Percentiles rank a stretch among this genome's conserved stretches.
Conservation (phyloP, 2,113 vertebrate genomes). For the Odocoileus virginianus region DNA sequence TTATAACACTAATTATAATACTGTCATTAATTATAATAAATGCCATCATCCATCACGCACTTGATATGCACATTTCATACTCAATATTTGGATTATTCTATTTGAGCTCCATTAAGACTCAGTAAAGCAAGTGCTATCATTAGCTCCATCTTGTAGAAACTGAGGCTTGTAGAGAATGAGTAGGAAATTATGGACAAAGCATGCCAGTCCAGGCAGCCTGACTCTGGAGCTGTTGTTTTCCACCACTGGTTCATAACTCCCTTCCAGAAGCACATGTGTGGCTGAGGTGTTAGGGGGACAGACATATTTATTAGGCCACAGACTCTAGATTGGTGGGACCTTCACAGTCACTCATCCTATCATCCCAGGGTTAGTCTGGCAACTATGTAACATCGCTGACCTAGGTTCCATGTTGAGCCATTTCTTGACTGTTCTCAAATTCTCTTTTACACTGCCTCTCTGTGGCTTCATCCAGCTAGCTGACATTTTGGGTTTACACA, state of each 20-base stretch:
- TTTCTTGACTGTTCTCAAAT: neutral
- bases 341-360: neutral
- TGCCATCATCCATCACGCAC: neutral
- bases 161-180: neutral
- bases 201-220: neutral
- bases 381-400: neutral
- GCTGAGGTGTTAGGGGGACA: neutral
- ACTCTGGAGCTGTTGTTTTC: neutral
- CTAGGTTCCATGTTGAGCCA: neutral
- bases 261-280: neutral
- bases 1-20: neutral
- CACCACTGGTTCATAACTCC: neutral
- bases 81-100: neutral
- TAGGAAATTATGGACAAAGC: neutral
- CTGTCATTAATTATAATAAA: no score
- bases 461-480: neutral
- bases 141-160: neutral
- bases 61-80: neutral
- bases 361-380: neutral
- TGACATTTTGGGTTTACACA: neutral
- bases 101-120: neutral
- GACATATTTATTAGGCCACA: neutral
- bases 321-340: neutral
- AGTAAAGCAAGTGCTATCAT: neutral
- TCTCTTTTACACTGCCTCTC: neutral